A percentile compares a stretch with the other conserved stretches of the same genome.
These are phyloP conservation scores for Copsychus sechellarum DNA, from an alignment of 2,113 vertebrate genomes.

Conservation along the genomic window DNA sequence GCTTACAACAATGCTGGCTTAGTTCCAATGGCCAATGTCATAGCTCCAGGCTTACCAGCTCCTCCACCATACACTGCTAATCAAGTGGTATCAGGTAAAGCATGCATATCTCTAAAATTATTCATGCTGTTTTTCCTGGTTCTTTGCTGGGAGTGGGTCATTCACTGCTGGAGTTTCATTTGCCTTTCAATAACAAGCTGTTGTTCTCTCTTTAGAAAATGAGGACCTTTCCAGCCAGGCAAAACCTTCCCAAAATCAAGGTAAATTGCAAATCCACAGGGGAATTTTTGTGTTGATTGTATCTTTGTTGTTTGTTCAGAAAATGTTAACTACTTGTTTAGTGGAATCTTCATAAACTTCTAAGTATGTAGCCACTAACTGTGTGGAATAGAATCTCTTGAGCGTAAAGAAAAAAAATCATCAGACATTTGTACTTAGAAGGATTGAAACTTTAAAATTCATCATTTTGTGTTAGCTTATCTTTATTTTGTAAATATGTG, in stretches of 20 bases:
- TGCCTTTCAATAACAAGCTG: slow-evolving; percentile 37
- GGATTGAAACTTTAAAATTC: neutral
- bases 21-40: slow-evolving; percentile 89
- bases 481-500: neutral
- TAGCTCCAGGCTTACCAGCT: slow-evolving; percentile 86
- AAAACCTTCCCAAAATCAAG: slow-evolving; percentile 76
- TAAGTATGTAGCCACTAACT: neutral
- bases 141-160: neutral
- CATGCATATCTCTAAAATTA: neutral
- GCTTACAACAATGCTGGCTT: slow-evolving; percentile 94
- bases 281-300: neutral
- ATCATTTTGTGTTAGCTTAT: neutral
- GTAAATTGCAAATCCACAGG: slow-evolving; percentile 64
- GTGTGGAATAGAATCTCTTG: neutral
- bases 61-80: slow-evolving; percentile 85
- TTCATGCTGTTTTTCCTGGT: neutral
- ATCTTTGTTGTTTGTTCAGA: neutral
- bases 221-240: slow-evolving; percentile 74
- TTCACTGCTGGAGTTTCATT: neutral
- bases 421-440: neutral
- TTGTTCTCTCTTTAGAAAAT: slow-evolving; percentile 70
- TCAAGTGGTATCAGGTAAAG: slow-evolving; percentile 88
- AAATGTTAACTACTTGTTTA: neutral
- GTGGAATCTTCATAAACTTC: neutral
- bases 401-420: neutral